Evolutionary conservation across 1,140 invertebrate genomes (phyloP), one percentile per base, ranked within the genome.

Genomic region (Ips typographus): DNA sequence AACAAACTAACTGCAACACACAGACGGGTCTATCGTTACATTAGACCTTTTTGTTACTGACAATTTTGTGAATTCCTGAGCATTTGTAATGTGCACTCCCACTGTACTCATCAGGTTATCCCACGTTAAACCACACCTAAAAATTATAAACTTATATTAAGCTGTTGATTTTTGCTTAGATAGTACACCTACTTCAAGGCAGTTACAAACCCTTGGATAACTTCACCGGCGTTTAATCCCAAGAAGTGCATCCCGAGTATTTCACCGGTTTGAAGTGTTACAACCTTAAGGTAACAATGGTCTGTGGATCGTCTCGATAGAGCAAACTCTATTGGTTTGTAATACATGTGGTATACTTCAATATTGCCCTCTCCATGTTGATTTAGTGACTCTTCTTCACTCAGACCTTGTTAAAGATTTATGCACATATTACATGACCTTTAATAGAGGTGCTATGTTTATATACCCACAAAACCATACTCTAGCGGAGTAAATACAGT

Each of bases 401-500:
- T 91, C 8, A 96, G 83, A 51, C 77, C 73, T 74, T 37, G 8
- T 22, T 2, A 52, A 55, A 47, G 44, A 37, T 55, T 55, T 55
- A n/a, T 8, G 52, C 36, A 36, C 52, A 4, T 5, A n/a, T 55
- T 55, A 55, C 4, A n/a, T 55, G 5, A n/a, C 4, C 52, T n/a
- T 4, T 4, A 55, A 55, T 37, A 37, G 52, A 4, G 5, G 6
- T 38, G 3, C 8, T 55, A 6, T 8, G 7, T 8, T 22, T n/a
- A 44, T 60, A 68, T 67, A 3, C 97, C 98, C 56, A 96, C 94
- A 78, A 89, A 90, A 2, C 94, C 94, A 80, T 99, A 99, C 83
- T 99, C 98, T 2, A 98, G 76, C 6, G 96, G 96, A 51, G 94
- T 98, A 79, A 99, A 99, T 3, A 99, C 90, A 5, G 96, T 98